Evolutionary conservation across 2,113 vertebrate species (phyloP).

Genomic region (Spilogale gracilis): DNA sequence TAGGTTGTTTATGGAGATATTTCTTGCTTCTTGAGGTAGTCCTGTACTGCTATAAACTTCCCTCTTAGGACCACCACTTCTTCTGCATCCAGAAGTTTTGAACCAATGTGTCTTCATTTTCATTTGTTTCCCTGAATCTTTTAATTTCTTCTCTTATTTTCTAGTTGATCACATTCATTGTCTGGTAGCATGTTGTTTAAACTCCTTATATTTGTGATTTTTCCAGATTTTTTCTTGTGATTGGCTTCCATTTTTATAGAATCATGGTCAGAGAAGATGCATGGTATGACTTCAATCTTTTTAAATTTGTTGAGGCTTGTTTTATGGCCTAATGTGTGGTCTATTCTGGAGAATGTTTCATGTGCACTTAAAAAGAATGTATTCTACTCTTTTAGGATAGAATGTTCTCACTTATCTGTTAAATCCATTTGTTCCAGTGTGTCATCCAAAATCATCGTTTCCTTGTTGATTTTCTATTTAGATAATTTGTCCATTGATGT

Average conservation of each 20-base stretch:
- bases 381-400: not conserved
- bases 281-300: not conserved
- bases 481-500: not conserved
- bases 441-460: not conserved
- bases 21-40: not conserved
- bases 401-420: not conserved
- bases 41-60: not conserved
- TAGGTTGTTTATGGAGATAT: not conserved
- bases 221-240: not conserved
- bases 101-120: not conserved
- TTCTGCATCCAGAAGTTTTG: not conserved
- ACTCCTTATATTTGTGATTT: not conserved
- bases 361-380: not conserved
- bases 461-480: not conserved
- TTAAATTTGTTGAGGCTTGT: not conserved
- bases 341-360: not conserved
- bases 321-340: not conserved
- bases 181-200: not conserved
- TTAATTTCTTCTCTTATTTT: not conserved
- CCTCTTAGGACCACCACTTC: not conserved
- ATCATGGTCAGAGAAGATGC: not conserved
- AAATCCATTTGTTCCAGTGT: not conserved
- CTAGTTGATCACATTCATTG: not conserved
- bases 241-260: not conserved
- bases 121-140: not conserved